Evolutionary conservation across 1,140 invertebrate genomes (phyloP).

Genomic region (Meloidogyne hapla): DNA sequence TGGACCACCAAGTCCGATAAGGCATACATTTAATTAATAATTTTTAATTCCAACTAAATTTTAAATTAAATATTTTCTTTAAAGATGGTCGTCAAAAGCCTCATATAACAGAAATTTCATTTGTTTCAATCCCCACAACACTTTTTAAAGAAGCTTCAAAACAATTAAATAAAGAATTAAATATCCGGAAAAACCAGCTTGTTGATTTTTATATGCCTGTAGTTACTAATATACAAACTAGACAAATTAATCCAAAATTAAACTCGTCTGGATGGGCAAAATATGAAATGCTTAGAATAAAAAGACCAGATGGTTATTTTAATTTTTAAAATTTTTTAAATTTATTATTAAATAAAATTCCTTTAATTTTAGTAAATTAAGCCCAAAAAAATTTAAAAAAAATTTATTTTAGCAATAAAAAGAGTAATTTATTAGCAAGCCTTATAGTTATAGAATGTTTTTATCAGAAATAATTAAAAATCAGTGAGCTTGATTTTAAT

Average conservation of each 20-base stretch:
- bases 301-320: not conserved
- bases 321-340: conserved; percentile 18
- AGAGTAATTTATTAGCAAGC: too few species aligned
- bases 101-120: conserved; percentile 46
- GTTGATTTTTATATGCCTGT: conserved; percentile 26
- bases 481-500: too few species aligned
- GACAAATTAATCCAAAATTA: conserved; percentile 46
- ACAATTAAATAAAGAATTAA: not conserved
- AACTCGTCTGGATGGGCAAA: conserved; percentile 38
- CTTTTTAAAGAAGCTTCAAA: conserved; percentile 16
- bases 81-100: conserved; percentile 26
- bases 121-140: conserved; percentile 31
- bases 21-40: too few species aligned
- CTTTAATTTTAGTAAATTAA: too few species aligned
- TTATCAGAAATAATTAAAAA: too few species aligned
- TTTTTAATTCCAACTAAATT: too few species aligned
- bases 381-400: too few species aligned
- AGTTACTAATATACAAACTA: conserved; percentile 31
- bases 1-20: too few species aligned
- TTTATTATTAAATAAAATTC: too few species aligned
- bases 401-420: too few species aligned
- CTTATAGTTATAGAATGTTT: too few species aligned
- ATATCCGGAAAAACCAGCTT: not conserved
- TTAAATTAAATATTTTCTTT: not conserved
- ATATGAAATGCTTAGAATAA: conserved; percentile 33